These are phyloP conservation scores for Leptinotarsa defecta DNA, from an alignment of 1,140 invertebrate species.

Conservation along the genomic window DNA sequence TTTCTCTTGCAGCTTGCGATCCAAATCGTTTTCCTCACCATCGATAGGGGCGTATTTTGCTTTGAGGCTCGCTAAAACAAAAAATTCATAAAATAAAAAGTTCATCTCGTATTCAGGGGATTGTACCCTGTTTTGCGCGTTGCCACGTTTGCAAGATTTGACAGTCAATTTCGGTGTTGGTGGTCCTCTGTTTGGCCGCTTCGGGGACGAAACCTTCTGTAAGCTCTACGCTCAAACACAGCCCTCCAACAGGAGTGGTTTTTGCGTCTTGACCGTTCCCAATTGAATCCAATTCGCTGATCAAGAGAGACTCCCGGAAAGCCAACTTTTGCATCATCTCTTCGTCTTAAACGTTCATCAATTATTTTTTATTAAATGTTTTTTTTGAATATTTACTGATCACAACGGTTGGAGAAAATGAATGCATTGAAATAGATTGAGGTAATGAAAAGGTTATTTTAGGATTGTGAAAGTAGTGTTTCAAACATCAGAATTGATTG, in stretches of 20 bases:
- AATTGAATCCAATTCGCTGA: conserved; percentile 39
- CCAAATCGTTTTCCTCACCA: conserved; percentile 17
- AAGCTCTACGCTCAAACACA: conserved; percentile 46
- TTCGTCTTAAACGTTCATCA: conserved; percentile 48
- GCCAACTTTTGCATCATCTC: conserved; percentile 49
- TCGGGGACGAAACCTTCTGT: conserved; percentile 7
- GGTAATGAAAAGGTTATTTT: not conserved
- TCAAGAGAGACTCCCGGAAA: conserved; percentile 46
- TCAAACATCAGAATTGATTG: no score
- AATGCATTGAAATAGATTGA: not conserved
- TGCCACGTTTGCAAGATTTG: conserved; percentile 11
- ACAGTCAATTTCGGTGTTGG: conserved; percentile 11
- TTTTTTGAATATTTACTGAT: not conserved
- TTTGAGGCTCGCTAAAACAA: not conserved
- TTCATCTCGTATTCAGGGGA: not conserved
- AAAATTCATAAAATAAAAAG: not conserved
- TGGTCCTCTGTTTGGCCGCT: not conserved
- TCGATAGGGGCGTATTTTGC: not conserved
- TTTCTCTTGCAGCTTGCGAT: conserved; percentile 28
- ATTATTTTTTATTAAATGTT: not conserved
- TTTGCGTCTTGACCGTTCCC: not conserved
- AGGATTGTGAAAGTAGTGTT: not conserved
- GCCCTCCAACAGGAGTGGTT: conserved; percentile 40
- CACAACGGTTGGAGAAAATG: not conserved
- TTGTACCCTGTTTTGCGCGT: conserved; percentile 14